Percentiles rank a stretch among this genome's conserved stretches.
Conservation (phyloP, 1,140 invertebrate species). For the Bombus sibiricus region DNA sequence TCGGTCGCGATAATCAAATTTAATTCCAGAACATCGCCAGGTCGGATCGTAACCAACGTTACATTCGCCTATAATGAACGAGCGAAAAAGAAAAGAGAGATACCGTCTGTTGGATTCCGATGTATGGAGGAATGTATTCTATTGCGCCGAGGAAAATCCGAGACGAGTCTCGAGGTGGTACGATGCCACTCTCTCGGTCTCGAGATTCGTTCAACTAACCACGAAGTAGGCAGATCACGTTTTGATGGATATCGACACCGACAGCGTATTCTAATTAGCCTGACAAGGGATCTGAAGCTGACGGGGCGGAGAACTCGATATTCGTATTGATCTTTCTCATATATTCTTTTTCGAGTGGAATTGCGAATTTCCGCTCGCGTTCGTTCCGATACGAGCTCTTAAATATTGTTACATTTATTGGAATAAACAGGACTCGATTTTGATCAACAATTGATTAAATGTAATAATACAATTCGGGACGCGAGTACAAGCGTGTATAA, state of each 20-base stretch:
- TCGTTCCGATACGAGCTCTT: not conserved
- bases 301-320: not conserved
- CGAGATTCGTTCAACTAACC: slow-evolving; percentile 26
- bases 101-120: slow-evolving; percentile 32
- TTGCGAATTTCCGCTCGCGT: too few relatives aligned
- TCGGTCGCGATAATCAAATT: slow-evolving; percentile 74
- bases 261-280: not conserved
- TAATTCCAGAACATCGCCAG: slow-evolving; percentile 69
- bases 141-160: slow-evolving; percentile 62
- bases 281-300: too few relatives aligned
- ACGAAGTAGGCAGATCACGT: slow-evolving; percentile 13
- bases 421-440: too few relatives aligned
- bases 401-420: not conserved
- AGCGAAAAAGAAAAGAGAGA: not conserved
- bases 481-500: not conserved
- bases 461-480: not conserved
- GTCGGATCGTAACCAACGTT: slow-evolving; percentile 72
- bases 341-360: too few relatives aligned
- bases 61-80: slow-evolving; percentile 63
- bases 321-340: too few relatives aligned
- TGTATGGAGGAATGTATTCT: slow-evolving; percentile 44
- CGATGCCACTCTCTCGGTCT: not conserved
- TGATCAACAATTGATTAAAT: slow-evolving; percentile 11
- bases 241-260: slow-evolving; percentile 17
- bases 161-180: not conserved